Evolutionary conservation across 2,113 vertebrate species (phyloP).

Genomic region (Oreotragus oreotragus): DNA sequence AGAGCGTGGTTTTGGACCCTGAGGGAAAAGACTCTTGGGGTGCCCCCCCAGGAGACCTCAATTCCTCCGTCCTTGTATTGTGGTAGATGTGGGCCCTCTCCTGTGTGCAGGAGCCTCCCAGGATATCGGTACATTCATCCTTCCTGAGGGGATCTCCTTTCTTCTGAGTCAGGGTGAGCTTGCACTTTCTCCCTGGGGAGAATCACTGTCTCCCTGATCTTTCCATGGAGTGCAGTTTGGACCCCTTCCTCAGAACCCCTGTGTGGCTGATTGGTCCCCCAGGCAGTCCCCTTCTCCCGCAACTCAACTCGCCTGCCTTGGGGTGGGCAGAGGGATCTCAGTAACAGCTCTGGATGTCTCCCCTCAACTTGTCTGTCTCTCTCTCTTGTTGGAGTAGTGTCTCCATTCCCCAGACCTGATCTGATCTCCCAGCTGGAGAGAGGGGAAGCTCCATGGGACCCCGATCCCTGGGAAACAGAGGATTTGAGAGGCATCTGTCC

Average conservation of each 20-base stretch:
- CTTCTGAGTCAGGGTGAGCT: neutral
- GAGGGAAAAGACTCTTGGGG: neutral
- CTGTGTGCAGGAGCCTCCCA: neutral
- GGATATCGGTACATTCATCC: neutral
- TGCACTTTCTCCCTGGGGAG: neutral
- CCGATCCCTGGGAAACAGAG: neutral
- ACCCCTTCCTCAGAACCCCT: neutral
- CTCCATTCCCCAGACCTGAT: constrained; percentile 16
- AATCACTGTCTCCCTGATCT: neutral
- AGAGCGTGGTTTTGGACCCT: neutral
- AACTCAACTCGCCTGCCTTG: rapidly evolving
- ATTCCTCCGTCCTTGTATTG: neutral
- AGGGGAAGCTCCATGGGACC: neutral
- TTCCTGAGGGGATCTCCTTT: neutral
- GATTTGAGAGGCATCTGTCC: neutral
- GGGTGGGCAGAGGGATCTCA: neutral
- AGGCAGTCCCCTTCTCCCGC: neutral
- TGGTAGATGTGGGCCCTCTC: neutral
- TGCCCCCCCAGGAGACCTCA: neutral
- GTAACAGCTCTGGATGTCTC: neutral
- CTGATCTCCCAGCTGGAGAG: constrained; percentile 50
- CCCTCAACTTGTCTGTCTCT: neutral
- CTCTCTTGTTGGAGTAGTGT: neutral
- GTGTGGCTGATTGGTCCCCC: neutral
- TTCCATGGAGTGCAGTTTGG: neutral